Conservation (phyloP, 2,797 vertebrate genomes). For the Xiphorhynchus erythropygius region DNA sequence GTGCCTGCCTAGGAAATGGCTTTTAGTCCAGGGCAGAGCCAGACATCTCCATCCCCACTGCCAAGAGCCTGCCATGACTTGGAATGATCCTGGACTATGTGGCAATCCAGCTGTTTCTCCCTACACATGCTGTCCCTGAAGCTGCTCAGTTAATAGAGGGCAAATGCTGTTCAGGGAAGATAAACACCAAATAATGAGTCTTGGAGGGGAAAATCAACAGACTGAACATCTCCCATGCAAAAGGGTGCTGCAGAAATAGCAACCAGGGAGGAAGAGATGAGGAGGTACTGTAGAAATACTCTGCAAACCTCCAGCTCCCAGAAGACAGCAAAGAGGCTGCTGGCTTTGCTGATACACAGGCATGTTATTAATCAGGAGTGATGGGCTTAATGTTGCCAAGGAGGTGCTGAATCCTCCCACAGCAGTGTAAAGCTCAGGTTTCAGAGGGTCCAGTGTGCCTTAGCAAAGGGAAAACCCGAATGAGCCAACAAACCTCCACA, state of each 20-base stretch:
- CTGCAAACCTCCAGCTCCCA: conserved; percentile 31
- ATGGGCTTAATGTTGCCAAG: not conserved
- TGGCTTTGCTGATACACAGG: conserved; percentile 28
- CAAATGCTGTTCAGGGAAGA: conserved; percentile 18
- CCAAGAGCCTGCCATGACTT: not conserved
- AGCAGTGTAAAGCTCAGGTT: not conserved
- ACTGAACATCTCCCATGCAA: not conserved
- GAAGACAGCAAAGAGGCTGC: not conserved
- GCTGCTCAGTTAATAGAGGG: not conserved
- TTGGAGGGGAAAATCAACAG: conserved; percentile 11
- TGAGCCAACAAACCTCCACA: not conserved
- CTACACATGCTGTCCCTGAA: not conserved
- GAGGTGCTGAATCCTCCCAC: not conserved
- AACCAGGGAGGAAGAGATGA: not conserved
- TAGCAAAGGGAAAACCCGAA: not conserved
- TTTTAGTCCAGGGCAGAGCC: not conserved
- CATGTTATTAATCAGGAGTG: conserved; percentile 10
- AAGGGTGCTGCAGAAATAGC: not conserved
- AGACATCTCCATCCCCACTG: not conserved
- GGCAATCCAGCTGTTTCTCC: not conserved
- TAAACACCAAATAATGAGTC: conserved; percentile 14
- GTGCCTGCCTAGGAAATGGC: not conserved
- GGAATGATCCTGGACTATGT: not conserved
- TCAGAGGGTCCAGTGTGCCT: not conserved
- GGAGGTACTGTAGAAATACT: not conserved